Percentiles rank a stretch among this genome's conserved stretches.
Evolutionary conservation across 2,113 vertebrate species (phyloP).

Genomic region (Ailurus styani): DNA sequence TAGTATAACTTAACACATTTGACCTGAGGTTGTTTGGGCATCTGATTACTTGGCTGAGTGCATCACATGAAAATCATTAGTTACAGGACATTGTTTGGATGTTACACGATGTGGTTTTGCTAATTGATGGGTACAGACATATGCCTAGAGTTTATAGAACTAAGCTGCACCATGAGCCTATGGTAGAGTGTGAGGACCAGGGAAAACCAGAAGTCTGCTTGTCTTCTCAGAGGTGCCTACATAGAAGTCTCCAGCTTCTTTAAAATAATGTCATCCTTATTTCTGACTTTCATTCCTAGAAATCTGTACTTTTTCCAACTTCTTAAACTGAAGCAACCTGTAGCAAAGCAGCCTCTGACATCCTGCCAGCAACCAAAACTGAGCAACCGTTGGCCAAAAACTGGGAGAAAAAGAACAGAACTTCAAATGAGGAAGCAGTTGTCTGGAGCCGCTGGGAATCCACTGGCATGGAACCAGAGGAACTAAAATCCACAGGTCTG

Average conservation of each 20-base stretch:
- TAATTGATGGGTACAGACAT: background rate
- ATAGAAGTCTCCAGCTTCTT: background rate
- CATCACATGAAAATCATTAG: background rate
- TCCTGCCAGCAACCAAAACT: background rate
- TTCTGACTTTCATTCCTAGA: conserved; percentile 1
- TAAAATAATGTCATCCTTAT: background rate
- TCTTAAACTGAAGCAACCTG: conserved; percentile 32
- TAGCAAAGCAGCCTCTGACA: conserved; percentile 28
- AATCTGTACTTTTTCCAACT: background rate
- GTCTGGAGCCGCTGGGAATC: conserved; percentile 59
- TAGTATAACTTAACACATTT: background rate
- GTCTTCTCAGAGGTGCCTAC: background rate
- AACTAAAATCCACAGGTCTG: conserved; percentile 63
- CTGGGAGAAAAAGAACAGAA: conserved; percentile 39
- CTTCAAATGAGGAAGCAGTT: conserved; percentile 66
- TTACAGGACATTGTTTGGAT: conserved; percentile 39
- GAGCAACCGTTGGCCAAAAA: conserved; percentile 57
- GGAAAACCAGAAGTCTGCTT: background rate
- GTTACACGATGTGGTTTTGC: background rate
- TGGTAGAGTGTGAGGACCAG: background rate
- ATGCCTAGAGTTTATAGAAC: background rate
- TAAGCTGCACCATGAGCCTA: background rate
- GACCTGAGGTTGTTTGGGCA: background rate
- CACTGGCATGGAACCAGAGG: conserved; percentile 45
- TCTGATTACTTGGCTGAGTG: background rate